Base-by-base conservation (phyloP, 1,140 invertebrate species). In the Lasioglossum albipes region DNA sequence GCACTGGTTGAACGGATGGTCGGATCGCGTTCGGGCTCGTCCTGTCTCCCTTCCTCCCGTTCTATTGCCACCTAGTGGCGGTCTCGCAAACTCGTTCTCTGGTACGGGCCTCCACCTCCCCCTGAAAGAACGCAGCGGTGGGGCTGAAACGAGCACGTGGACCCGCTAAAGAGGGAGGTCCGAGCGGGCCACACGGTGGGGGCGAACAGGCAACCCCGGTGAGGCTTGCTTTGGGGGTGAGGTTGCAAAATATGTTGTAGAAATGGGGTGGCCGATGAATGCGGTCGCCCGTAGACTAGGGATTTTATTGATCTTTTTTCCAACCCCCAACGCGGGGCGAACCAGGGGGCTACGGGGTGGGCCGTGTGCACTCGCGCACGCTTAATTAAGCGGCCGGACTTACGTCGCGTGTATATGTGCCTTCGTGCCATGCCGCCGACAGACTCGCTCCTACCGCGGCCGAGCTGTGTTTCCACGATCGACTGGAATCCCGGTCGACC, bases 261-360 rank as follows among this genome's bases (percentile, higher is more conserved):
- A 91, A 91, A 90, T 88, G 89, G 87, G 88, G 87, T 91, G 88
- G 90, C 86, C 90, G 87, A 91, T 89, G 91, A 92, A 90, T 90
- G 88, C 89, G 87, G 90, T 90, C 90, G 87, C 84, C 89, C 87
- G 90, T 91, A 88, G 89, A 90, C 90, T 89, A 90, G 87, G 89
- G 90, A 92, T 92, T 92, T 92, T 93, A 93, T 93, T 92, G 92
- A 93, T 93, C 88, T 89, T 89, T 88, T 88, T 92, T 91, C 70
- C 88, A 49, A 86, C 87, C 90, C 87, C 84, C 88, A 49, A 86
- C 87, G 89, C 87, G 83, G 78, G 83, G 81, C 70, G 42, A 59
- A 42, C 45, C 31, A 4, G 16, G 49, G 69, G 27, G 45, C 9
- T 9, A 12, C 20, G 49, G 36, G 10, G 27, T 22, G 49, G 49